Evolutionary conservation across 2,888 invertebrate species (phyloP), one percentile per base, ranked within the genome.

Genomic region (Leucophora obtusa): DNA sequence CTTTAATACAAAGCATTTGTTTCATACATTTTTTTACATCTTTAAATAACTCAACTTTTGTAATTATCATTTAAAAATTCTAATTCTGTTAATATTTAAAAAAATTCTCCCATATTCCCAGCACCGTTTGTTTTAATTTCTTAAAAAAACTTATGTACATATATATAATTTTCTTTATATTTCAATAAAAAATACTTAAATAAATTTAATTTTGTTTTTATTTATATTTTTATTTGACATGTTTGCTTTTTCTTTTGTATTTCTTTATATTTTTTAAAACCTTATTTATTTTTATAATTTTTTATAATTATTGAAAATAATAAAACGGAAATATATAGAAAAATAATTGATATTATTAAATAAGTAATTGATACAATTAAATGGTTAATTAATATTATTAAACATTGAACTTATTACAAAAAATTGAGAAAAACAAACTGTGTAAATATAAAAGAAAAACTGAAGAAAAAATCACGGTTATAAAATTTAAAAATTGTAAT

Each of bases 331-430:
- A 66, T 56, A 66, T 28, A 28, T 28, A 18, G 24, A 24, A 18
- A 66, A 66, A 33, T 70, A 73, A 76, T 73, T 81, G 60, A 70
- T 76, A 73, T 81, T 77, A 77, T 73, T 65, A 53, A 62, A 73
- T 77, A 81, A 81, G 65, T 70, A 50, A 80, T 80, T 72, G 73
- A 79, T 76, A 78, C 71, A 82, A 72, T 72, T 79, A 78, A 72
- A 71, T 72, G 75, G 74, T 79, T 79, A 78, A 78, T 82, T 82
- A 78, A 71, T 75, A 74, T 74, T 75, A 71, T 59, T 82, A 78
- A 75, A 62, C 74, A 82, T 70, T 69, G 21, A 65, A 81, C 24
- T 60, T 76, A 73, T 81, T 71, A 58, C 21, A 59, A 69, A 54
- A 54, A 18, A n/a, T 58, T 9, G 11, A 56, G 14, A 53, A 65